Evolutionary conservation across 2,113 vertebrate genomes (phyloP).

Genomic region (Ptilonorhynchus violaceus): DNA sequence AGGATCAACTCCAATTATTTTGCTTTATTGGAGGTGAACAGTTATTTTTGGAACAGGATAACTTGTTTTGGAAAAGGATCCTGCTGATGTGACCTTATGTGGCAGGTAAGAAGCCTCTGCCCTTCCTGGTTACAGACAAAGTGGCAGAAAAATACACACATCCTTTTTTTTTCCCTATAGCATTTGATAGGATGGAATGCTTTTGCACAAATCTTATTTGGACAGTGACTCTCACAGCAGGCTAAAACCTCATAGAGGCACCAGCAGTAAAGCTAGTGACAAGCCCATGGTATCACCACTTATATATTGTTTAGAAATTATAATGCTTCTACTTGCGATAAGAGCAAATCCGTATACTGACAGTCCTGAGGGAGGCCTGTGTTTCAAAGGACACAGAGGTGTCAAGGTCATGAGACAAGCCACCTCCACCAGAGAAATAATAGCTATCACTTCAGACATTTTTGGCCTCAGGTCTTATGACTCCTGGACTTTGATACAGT

Average conservation of each 20-base stretch:
- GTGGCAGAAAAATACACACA: background rate
- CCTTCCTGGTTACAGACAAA: background rate
- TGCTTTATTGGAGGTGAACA: background rate
- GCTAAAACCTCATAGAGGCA: rapidly evolving
- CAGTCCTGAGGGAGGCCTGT: background rate
- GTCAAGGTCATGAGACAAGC: background rate
- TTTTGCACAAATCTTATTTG: background rate
- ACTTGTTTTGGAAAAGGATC: background rate
- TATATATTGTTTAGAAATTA: background rate
- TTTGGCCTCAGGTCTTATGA: background rate
- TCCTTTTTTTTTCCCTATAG: background rate
- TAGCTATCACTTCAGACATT: background rate
- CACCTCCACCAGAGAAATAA: background rate
- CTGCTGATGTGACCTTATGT: background rate
- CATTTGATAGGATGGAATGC: background rate
- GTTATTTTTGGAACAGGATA: background rate
- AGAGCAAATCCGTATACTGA: background rate
- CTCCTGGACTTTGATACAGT: background rate
- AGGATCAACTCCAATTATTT: background rate
- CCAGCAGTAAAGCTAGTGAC: background rate
- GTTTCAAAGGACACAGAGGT: background rate
- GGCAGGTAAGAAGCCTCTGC: background rate
- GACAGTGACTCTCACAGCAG: background rate
- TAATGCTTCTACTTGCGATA: background rate
- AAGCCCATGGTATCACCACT: background rate